These are phyloP conservation scores for Acronicta psi DNA, from an alignment of 2,888 invertebrate genomes.

Conservation along the genomic window DNA sequence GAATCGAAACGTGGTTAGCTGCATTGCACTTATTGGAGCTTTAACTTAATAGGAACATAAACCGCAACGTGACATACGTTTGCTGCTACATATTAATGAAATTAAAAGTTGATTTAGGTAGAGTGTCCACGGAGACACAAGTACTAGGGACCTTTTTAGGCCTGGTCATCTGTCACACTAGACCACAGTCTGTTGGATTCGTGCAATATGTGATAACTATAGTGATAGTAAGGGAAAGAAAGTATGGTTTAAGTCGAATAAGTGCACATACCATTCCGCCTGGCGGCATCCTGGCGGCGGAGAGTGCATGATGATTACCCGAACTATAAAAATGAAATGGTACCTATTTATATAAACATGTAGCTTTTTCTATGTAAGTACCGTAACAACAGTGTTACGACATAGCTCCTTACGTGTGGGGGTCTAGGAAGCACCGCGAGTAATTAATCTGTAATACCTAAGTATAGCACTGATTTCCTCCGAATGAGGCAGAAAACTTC, in stretches of 20 bases:
- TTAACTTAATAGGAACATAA: slow-evolving; percentile 4
- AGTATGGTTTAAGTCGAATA: too few species aligned
- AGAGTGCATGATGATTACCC: too few species aligned
- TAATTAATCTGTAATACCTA: slow-evolving; percentile 29
- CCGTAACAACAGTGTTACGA: slow-evolving; percentile 19
- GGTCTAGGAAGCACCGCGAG: slow-evolving; percentile 17
- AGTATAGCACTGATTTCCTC: slow-evolving; percentile 1
- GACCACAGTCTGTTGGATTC: too few species aligned
- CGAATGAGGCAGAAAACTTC: too few species aligned
- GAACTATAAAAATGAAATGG: neutral
- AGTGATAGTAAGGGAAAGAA: too few species aligned
- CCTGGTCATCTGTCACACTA: too few species aligned
- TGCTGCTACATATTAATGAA: neutral
- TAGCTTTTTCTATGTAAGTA: slow-evolving; percentile 3
- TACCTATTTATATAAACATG: neutral
- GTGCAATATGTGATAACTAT: too few species aligned
- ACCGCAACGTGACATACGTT: slow-evolving; percentile 3
- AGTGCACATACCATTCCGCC: too few species aligned
- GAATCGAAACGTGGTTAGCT: slow-evolving; percentile 51
- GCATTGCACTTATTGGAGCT: slow-evolving; percentile 9
- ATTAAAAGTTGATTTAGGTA: neutral
- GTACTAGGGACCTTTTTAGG: too few species aligned
- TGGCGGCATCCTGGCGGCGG: too few species aligned
- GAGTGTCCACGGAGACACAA: neutral
- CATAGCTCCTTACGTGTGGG: slow-evolving; percentile 33